Base-by-base conservation (phyloP, 2,888 invertebrate genomes). In the Thereva nobilitata region DNA sequence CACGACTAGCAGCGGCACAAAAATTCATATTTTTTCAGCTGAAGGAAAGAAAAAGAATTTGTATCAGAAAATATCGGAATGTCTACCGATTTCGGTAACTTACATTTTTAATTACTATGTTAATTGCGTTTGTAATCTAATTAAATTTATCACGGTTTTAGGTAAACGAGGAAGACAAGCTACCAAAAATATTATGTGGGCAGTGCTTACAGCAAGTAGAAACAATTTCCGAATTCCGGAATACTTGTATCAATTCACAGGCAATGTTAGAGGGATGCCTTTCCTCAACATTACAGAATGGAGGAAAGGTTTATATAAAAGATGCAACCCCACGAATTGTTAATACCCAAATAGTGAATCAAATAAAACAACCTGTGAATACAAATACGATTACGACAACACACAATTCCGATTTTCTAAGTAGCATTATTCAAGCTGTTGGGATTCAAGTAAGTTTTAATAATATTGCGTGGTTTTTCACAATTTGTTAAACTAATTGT, bases 101-200 rank as follows among this genome's bases (percentile, higher is more conserved):
- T 66, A 44, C 37, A 34, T 4, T 23, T 23, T 35, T 47, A 37
- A 5, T 1, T 38, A 49, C 5, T 0, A 12, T 38, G 9, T n/a
- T 23, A 56, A 23, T 6, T 34, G 7, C 34, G 10, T 10, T 47
- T 23, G n/a, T 56, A 61, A 67, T 7, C 37, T 54, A 37, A 38
- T 7, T 50, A 37, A 8, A 56, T 41, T 35, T 4, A 9, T 9
- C 4, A 9, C 10, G 64, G 47, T 80, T 75, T 64, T 71, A 88
- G 88, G 84, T 89, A 9, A 83, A 85, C 71, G 88, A 88, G 76
- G 85, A 86, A 73, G 89, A 89, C 77, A 86, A 86, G 40, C 77
- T 89, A 70, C 89, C 89, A 52, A 89, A 89, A 81, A 86, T 87
- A 34, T 83, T 89, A 9, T 89, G 89, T 75, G 82, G 83, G 8